Evolutionary conservation across 2,888 invertebrate species (phyloP), one percentile per base, ranked within the genome.

Genomic region (Acrobasis repandana): DNA sequence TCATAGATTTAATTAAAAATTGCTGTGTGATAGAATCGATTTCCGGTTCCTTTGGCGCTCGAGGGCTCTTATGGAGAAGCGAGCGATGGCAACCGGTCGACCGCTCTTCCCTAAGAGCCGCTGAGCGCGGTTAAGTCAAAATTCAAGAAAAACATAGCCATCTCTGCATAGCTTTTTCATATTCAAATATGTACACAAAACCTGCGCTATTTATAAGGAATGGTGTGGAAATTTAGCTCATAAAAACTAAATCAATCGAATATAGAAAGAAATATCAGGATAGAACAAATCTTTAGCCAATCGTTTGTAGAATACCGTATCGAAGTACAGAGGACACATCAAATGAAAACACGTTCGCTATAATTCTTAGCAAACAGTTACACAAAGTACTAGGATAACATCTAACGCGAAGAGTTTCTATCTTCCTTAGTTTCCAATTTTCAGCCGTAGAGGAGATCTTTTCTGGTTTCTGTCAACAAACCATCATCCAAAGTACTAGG

Each of bases 1-100:
- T 80, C 87, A 85, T 80, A 84, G 86, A 81, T 89, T 90, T 88
- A 82, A 72, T 80, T 80, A 83, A 86, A 88, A 88, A 84, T 84
- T 83, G 86, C 82, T 82, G 88, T 86, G 89, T 88, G 80, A 74
- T 75, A 76, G 74, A 75, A 68, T 79, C 73, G 74, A 67, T 38
- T 49, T 38, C 36, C 50, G 50, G 59, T 50, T 59, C 59, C 51
- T 43, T 14, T 38, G 43, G 38, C 59, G 43, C 59, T 59, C 84
- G 65, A 61, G 72, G 69, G 72, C 72, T 73, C 77, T 83, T 80
- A 74, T 63, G 65, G 72, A 73, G 73, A 65, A 64, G 67, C 52
- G 67, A 63, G 61, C 60, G 69, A 61, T 38, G 56, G 33, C 63
- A 70, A 76, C 74, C 75, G 74, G 43, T 58, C 68, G 61, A 60